Base-by-base conservation (phyloP, 1,140 invertebrate species). In the Drosophila pseudoobscura region DNA sequence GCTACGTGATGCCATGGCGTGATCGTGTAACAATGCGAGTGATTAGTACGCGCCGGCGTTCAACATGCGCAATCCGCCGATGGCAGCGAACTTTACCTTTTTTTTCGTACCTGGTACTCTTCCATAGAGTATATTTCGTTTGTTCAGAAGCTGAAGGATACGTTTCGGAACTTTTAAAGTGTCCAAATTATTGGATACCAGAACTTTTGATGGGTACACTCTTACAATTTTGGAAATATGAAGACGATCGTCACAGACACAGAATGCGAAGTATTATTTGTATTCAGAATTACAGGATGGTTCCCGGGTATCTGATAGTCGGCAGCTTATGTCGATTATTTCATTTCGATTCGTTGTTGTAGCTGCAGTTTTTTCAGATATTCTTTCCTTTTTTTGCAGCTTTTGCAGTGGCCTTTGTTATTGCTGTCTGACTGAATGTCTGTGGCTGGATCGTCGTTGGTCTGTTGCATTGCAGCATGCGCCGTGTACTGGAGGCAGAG, bases 41-140 rank as follows among this genome's bases (percentile, higher is more conserved):
- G 83, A 88, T 88, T 88, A 88, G 83, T 88, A 88, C 83, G 83
- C 83, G 83, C 83, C 83, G 83, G 83, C 83, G 83, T 88, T 88
- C 83, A 69, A 76, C 73, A 78, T 78, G 80, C 55, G 74, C 78
- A 74, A 72, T 60, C 62, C 49, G 52, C 64, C 66, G 55, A 75
- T 73, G 63, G 51, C 65, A 74, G 61, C 53, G 60, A 74, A 74
- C 70, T 56, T 54, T 56, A 55, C 55, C 31, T 59, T 53, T 39
- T 41, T 47, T 53, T 49, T 35, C 9, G 3, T 17, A 26, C 60
- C 35, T 13, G 3, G 3, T 39, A 39, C 35, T 5, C 8, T 39
- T 5, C 35, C 8, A 1, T 39, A 1, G 11, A 3, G 35, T 39
- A 9, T 9, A 31, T 31, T 9, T 31, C 31, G 3, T 31, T 31